A percentile compares a stretch with the other conserved stretches of the same genome.
Evolutionary conservation across 2,113 vertebrate species (phyloP).

Genomic region (Empidonax traillii): DNA sequence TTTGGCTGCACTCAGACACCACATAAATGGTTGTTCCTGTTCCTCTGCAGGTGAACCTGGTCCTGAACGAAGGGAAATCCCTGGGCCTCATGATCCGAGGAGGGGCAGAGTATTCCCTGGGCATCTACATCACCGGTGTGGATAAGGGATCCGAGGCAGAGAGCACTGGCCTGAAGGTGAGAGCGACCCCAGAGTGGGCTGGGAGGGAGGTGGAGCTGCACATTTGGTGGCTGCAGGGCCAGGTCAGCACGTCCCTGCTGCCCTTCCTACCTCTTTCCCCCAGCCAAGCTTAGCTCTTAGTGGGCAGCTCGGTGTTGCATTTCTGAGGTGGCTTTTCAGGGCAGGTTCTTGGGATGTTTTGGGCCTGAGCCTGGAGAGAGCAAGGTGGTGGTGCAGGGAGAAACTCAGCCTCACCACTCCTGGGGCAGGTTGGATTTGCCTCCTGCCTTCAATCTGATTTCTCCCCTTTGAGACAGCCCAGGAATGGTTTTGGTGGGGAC

Average conservation of each 20-base stretch:
- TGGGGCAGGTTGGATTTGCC: neutral
- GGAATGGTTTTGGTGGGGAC: neutral
- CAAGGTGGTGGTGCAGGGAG: too few species aligned
- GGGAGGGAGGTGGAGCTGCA: neutral
- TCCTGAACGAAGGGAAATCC: slow-evolving; percentile 91
- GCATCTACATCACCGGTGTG: slow-evolving; percentile 96
- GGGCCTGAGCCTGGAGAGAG: neutral
- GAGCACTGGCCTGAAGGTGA: slow-evolving; percentile 92
- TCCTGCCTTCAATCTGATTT: neutral
- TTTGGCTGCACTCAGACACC: neutral
- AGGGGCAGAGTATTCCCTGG: slow-evolving; percentile 91
- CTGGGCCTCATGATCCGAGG: slow-evolving; percentile 95
- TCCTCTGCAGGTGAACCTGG: slow-evolving; percentile 87
- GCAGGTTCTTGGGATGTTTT: neutral
- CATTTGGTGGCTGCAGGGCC: neutral
- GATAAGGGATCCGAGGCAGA: slow-evolving; percentile 92
- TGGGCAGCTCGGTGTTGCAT: accelerated
- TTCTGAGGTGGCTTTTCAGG: neutral
- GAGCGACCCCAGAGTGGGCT: neutral
- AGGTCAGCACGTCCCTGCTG: accelerated
- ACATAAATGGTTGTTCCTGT: accelerated
- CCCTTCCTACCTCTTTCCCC: neutral
- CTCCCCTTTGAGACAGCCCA: neutral
- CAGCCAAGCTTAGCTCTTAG: accelerated
- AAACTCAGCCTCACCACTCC: neutral